phyloP scores from a whole-genome alignment of 2,888 invertebrate species.

The Anoplius nigerrimus region DNA sequence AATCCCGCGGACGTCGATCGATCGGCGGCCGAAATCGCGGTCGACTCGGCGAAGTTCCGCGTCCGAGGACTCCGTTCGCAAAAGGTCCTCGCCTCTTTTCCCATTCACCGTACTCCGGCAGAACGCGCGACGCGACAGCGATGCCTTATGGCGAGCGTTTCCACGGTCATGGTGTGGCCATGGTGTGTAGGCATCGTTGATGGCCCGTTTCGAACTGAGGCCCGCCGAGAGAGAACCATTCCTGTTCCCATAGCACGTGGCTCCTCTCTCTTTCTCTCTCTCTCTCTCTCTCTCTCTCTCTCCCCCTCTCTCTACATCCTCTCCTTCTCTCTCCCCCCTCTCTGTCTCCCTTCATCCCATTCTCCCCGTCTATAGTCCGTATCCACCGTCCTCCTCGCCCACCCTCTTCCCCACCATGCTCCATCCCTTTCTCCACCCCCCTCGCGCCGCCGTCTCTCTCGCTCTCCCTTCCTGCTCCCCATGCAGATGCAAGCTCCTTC shows the following conservation, averaged over 20 bases:
- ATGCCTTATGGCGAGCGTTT: constrained; percentile 50
- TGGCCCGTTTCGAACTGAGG: constrained; percentile 73
- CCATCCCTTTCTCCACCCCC: constrained; percentile 27
- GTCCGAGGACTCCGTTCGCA: no score
- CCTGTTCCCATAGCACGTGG: constrained; percentile 73
- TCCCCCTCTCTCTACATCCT: constrained; percentile 9
- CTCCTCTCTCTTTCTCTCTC: constrained; percentile 60
- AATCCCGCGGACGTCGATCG: no score
- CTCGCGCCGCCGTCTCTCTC: constrained; percentile 29
- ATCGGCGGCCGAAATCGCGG: no score
- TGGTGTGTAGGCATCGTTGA: constrained; percentile 71
- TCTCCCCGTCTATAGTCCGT: constrained; percentile 10
- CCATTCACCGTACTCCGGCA: constrained; percentile 32
- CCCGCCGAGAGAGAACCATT: constrained; percentile 64
- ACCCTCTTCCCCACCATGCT: constrained; percentile 20
- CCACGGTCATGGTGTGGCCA: constrained; percentile 64
- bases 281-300: constrained; percentile 37
- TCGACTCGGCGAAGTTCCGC: no score
- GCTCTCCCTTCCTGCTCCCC: constrained; percentile 34
- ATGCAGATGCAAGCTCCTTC: constrained; percentile 35
- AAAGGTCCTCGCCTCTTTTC: no score
- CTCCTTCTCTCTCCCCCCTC: constrained; percentile 12
- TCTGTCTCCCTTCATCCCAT: constrained; percentile 2
- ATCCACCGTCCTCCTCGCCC: background rate
- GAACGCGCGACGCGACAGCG: constrained; percentile 32